These are phyloP conservation scores for Riparia riparia DNA, from an alignment of 2,113 vertebrate species.

Conservation along the genomic window DNA sequence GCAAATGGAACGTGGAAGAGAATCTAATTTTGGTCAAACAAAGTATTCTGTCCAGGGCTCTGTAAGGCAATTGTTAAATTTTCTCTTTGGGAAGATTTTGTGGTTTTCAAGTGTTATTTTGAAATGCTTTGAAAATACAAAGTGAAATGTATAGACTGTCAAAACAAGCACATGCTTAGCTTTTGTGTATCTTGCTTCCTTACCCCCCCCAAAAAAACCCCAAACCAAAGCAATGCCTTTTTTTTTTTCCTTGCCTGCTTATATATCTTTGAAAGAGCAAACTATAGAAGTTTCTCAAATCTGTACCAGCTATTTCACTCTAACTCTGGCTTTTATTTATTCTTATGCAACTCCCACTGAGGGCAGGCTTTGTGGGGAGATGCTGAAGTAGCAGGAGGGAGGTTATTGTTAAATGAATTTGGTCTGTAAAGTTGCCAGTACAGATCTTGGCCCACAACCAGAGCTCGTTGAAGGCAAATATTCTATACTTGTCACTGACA, in stretches of 20 bases:
- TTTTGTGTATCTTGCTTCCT: not conserved
- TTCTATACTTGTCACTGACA: not conserved
- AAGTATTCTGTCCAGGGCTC: not conserved
- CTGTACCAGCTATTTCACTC: not conserved
- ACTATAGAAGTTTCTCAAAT: not conserved
- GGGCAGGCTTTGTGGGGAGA: not conserved
- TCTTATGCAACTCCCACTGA: not conserved
- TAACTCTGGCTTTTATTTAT: not conserved
- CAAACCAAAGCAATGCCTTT: not conserved
- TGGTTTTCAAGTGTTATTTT: not conserved
- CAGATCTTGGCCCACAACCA: not conserved
- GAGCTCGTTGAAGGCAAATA: not conserved
- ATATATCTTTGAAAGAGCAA: not conserved
- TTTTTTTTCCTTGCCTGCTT: not conserved
- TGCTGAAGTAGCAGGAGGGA: not conserved
- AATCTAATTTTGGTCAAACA: not conserved
- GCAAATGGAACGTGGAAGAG: not conserved
- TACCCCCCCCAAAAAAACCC: fast-evolving
- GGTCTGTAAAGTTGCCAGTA: not conserved
- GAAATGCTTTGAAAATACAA: not conserved
- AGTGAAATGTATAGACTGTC: not conserved
- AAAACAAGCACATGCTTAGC: not conserved
- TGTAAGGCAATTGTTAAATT: not conserved
- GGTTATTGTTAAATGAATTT: not conserved
- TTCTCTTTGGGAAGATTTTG: not conserved